Evolutionary conservation across 2,797 vertebrate species (phyloP).

Genomic region (Diglossa cyanea): DNA sequence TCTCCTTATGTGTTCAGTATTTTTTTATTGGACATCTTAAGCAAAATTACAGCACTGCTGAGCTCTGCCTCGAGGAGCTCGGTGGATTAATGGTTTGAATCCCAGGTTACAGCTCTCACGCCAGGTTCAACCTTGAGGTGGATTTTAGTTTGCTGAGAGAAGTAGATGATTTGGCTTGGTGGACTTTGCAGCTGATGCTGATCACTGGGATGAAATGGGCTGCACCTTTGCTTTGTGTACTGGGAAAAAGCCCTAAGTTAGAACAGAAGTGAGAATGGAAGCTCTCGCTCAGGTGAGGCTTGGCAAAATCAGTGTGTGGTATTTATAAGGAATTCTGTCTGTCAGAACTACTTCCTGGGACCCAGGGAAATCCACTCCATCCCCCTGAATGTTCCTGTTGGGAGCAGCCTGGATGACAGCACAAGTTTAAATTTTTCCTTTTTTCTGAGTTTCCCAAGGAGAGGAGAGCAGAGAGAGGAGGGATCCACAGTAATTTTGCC

Average conservation of each 20-base stretch:
- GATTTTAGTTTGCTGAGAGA: not conserved
- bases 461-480: not conserved
- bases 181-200: not conserved
- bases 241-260: not conserved
- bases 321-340: not conserved
- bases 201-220: not conserved
- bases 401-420: not conserved
- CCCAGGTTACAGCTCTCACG: not conserved
- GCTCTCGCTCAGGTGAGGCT: not conserved
- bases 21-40: constrained; percentile 34
- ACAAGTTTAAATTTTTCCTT: not conserved
- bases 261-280: not conserved
- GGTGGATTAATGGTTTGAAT: constrained; percentile 11
- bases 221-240: not conserved
- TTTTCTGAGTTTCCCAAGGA: not conserved
- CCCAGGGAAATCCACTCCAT: not conserved
- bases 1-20: constrained; percentile 19
- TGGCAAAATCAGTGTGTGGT: not conserved
- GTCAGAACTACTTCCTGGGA: not conserved
- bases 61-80: not conserved
- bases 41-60: constrained; percentile 36
- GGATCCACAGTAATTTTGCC: not conserved
- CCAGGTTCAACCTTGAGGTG: not conserved
- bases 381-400: not conserved
- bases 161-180: not conserved